Evolutionary conservation across 2,113 vertebrate species (phyloP).

Genomic region (Eolophus roseicapilla): DNA sequence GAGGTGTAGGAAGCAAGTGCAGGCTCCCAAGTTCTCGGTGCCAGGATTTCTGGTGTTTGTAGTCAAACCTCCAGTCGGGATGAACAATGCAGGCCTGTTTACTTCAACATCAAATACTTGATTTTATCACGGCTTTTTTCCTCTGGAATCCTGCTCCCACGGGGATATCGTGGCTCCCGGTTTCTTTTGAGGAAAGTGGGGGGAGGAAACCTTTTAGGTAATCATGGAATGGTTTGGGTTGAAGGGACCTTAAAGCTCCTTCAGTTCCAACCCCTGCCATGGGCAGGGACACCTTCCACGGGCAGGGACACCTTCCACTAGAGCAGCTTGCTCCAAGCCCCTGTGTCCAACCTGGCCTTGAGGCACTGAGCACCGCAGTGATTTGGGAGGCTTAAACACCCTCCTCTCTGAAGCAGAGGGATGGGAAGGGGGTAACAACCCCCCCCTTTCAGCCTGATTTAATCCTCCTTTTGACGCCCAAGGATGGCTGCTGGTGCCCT

Average conservation of each 20-base stretch:
- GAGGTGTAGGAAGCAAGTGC: not conserved
- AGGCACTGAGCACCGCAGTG: not conserved
- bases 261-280: not conserved
- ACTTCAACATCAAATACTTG: constrained; percentile 31
- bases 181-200: not conserved
- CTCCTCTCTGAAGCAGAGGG: not conserved
- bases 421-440: not conserved
- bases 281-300: not conserved
- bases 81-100: constrained; percentile 54
- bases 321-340: not conserved
- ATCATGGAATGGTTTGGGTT: not conserved
- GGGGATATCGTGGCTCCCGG: not conserved
- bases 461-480: constrained; percentile 35
- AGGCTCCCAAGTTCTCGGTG: not conserved
- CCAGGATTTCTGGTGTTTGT: not conserved
- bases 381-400: not conserved
- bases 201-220: not conserved
- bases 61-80: not conserved
- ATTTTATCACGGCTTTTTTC: constrained; percentile 42
- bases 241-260: not conserved
- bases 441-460: not conserved
- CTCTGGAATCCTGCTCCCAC: not conserved
- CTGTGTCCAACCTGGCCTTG: not conserved
- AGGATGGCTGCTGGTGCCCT: constrained; percentile 3
- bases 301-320: not conserved